A percentile compares a stretch with the other conserved stretches of the same genome.
Conservation (phyloP, 1,140 invertebrate species). For the Armadillidium nasatum region DNA sequence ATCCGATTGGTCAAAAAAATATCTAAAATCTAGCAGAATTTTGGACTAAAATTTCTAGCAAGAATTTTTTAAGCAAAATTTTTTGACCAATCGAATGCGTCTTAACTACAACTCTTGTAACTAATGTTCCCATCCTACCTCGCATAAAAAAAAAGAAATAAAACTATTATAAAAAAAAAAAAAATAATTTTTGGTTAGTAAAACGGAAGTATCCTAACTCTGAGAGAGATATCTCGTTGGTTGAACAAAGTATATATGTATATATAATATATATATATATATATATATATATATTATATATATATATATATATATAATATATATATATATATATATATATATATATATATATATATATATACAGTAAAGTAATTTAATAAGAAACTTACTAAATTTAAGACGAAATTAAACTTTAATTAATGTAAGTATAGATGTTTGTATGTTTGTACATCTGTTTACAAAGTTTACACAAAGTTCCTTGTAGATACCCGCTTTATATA, state of each 20-base stretch:
- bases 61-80: no score
- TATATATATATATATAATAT: no score
- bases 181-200: neutral
- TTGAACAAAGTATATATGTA: neutral
- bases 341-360: no score
- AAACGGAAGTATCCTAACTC: neutral
- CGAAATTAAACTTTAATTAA: neutral
- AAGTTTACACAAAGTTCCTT: conserved; percentile 1
- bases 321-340: no score
- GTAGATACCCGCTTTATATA: conserved; percentile 11
- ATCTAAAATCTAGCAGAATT: no score
- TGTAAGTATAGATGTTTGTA: conserved; percentile 10
- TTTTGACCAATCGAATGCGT: no score
- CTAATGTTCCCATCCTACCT: conserved; percentile 5
- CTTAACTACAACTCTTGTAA: neutral
- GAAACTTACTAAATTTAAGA: neutral
- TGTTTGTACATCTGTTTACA: conserved; percentile 10
- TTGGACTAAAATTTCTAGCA: no score
- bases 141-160: neutral
- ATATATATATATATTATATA: no score
- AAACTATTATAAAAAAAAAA: neutral
- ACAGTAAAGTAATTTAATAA: neutral
- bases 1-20: no score
- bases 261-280: no score
- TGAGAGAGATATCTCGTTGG: neutral